Base-by-base conservation (phyloP, 1,140 invertebrate genomes). In the Heliconius eleuchia region DNA sequence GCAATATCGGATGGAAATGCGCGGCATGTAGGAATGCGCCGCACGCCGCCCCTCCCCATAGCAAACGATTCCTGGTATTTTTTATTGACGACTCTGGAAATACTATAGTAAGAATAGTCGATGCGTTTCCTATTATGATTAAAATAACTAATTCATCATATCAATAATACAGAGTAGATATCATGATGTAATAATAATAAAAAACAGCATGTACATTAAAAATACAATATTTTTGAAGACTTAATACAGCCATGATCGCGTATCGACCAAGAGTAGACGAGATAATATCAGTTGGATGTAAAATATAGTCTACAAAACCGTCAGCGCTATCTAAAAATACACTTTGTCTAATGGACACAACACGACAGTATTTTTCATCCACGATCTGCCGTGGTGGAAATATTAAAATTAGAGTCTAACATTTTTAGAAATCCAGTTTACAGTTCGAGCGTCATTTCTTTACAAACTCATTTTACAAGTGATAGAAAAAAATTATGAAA, bases 1-100 rank as follows among this genome's bases (percentile, higher is more conserved):
- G 92, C 93, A 94, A 94, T 94, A 94, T 94, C 92, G 91, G 92
- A 93, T 93, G 91, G 91, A 94, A 94, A 94, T 94, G 93, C 91
- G 90, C 90, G 93, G 93, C 91, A 94, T 93, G 92, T 93, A 90
- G 93, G 93, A 94, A 94, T 93, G 91, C 89, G 92, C 91, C 91
- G 88, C 90, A 88, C 90, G 86, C 91, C 90, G 79, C 91, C 90
- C 91, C 88, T 89, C 85, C 87, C 88, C 87, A 92, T 91, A 86
- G 90, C 87, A 87, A 93, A 90, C 90, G 87, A 94, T 94, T 91
- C 91, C 87, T 92, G 93, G 92, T 90, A 93, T 94, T 94, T 94
- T 94, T 94, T 94, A 94, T 94, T 90, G 93, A 93, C 91, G 92
- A 92, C 91, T 93, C 86, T 88, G 80, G 86, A 91, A 91, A 90